These are phyloP conservation scores for Macrobrachium rosenbergii DNA, from an alignment of 1,140 invertebrate genomes.

Conservation along the genomic window DNA sequence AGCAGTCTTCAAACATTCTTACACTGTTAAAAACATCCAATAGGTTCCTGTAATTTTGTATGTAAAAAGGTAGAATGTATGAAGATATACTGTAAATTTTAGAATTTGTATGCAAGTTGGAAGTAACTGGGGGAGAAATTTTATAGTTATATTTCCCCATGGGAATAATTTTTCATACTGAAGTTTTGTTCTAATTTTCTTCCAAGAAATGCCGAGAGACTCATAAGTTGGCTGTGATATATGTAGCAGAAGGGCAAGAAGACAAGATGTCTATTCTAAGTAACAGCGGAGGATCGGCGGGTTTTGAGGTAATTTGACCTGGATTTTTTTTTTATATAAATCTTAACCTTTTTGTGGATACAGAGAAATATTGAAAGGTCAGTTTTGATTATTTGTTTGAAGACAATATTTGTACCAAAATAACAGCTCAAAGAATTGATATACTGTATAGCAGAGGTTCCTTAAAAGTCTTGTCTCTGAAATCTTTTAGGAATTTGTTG, in stretches of 20 bases:
- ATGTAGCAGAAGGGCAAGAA: constrained; percentile 96
- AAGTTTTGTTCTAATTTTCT: constrained; percentile 15
- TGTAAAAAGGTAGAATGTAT: no score
- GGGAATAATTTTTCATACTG: background rate
- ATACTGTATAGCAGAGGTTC: background rate
- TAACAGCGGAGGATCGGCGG: constrained; percentile 86
- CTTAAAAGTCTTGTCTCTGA: background rate
- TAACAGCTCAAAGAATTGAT: background rate
- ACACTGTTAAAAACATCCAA: no score
- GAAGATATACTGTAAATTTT: no score
- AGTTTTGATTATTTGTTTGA: no score
- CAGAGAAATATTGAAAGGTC: no score
- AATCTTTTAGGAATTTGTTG: constrained; percentile 82
- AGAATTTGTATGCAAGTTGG: no score
- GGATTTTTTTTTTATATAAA: constrained; percentile 47
- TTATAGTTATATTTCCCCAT: no score
- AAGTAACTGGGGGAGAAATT: no score
- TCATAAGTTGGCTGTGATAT: constrained; percentile 99
- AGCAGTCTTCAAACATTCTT: no score
- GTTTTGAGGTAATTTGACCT: constrained; percentile 80
- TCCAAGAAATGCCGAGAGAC: constrained; percentile 88
- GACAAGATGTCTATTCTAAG: constrained; percentile 92
- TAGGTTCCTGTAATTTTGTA: no score
- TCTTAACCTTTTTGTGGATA: no score
- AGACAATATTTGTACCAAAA: background rate